Percentiles rank a stretch among this genome's conserved stretches.
These are phyloP conservation scores for Spisula solida DNA, from an alignment of 2,888 invertebrate genomes.

Conservation along the genomic window DNA sequence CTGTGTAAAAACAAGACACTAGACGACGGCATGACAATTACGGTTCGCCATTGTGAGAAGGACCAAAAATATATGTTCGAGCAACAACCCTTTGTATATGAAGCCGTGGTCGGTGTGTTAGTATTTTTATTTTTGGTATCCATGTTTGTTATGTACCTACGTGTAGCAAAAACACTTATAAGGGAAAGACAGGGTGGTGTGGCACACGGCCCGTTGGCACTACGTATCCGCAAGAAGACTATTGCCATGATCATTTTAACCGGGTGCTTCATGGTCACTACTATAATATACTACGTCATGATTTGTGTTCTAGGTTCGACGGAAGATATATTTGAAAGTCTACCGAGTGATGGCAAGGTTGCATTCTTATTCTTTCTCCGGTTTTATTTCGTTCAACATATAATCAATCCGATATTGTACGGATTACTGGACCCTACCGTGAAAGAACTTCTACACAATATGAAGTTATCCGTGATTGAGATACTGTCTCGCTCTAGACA, in stretches of 20 bases:
- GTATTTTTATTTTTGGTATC: conserved; percentile 41
- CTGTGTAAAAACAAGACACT: neutral
- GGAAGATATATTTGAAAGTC: conserved; percentile 27
- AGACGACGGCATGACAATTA: conserved; percentile 45
- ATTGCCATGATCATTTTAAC: conserved; percentile 57
- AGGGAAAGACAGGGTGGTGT: neutral
- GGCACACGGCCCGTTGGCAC: neutral
- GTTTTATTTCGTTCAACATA: conserved; percentile 50
- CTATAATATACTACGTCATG: conserved; percentile 43
- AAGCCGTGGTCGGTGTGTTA: conserved; percentile 28
- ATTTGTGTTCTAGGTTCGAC: conserved; percentile 36
- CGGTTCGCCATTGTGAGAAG: conserved; percentile 57
- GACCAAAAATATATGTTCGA: conserved; percentile 45
- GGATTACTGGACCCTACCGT: conserved; percentile 41
- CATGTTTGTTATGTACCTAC: conserved; percentile 59
- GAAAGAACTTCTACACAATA: neutral
- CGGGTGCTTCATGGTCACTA: conserved; percentile 41
- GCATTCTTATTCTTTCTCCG: conserved; percentile 57
- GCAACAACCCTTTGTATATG: conserved; percentile 46
- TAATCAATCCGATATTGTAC: conserved; percentile 53
- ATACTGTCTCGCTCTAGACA: neutral
- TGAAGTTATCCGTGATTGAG: neutral
- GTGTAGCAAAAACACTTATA: conserved; percentile 47
- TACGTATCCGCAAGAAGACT: conserved; percentile 52
- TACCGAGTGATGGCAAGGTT: conserved; percentile 28